A percentile compares a stretch with the other conserved stretches of the same genome.
Evolutionary conservation across 2,113 vertebrate genomes (phyloP).

Genomic region (Rutilus rutilus): DNA sequence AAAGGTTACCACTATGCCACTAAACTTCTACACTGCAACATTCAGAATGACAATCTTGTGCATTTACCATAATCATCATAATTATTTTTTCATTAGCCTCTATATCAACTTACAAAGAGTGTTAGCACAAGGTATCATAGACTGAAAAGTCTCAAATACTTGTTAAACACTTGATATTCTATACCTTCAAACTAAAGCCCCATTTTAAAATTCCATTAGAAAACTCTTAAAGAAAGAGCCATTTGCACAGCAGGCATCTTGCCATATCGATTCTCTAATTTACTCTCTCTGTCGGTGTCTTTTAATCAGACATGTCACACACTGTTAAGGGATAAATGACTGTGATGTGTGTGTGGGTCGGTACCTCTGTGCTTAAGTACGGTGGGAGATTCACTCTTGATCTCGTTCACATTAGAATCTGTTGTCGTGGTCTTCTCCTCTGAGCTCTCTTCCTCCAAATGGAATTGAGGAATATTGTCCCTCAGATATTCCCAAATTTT

Average conservation of each 20-base stretch:
- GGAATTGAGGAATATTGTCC: conserved; percentile 80
- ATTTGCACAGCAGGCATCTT: conserved; percentile 20
- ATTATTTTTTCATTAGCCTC: background rate
- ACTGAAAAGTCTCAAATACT: background rate
- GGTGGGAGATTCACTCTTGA: conserved; percentile 57
- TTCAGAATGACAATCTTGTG: background rate
- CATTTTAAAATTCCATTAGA: background rate
- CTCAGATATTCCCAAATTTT: conserved; percentile 85
- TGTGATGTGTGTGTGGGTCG: conserved; percentile 28
- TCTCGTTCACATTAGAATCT: conserved; percentile 60
- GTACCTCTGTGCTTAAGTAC: conserved; percentile 59
- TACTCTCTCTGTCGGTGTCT: conserved; percentile 11
- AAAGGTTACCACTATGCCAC: background rate
- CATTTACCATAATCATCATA: too few relatives aligned
- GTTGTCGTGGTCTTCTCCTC: conserved; percentile 63
- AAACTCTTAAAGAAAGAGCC: background rate
- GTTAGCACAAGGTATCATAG: background rate
- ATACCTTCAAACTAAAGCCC: background rate
- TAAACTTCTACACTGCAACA: background rate
- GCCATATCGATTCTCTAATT: background rate
- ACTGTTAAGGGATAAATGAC: background rate
- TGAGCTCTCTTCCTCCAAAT: conserved; percentile 64
- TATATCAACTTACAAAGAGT: background rate
- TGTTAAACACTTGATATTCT: background rate
- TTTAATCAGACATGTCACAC: conserved; percentile 5